Conservation (phyloP, 2,113 vertebrate species). For the Colius striatus region DNA sequence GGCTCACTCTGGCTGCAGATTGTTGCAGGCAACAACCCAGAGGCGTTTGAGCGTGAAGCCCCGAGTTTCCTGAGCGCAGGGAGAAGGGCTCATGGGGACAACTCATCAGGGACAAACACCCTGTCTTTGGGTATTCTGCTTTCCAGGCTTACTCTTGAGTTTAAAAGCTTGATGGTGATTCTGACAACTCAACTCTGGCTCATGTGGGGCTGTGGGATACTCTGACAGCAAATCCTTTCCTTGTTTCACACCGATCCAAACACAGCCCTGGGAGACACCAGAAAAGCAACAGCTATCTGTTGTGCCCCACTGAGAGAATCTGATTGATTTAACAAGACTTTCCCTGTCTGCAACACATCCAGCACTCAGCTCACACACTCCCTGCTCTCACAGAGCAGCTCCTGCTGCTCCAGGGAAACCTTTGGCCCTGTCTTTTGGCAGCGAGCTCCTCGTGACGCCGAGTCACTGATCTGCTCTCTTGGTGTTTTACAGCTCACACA, state of each 20-base stretch:
- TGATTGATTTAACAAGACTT: not conserved
- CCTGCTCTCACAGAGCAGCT: not conserved
- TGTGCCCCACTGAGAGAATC: not conserved
- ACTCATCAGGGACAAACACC: not conserved
- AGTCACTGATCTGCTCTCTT: not conserved
- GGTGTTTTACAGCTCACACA: slow-evolving; percentile 1
- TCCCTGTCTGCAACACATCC: not conserved
- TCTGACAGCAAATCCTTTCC: not conserved
- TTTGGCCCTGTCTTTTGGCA: not conserved
- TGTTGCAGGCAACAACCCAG: no score
- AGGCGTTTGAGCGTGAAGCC: not conserved
- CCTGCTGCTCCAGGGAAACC: not conserved
- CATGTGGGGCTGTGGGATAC: not conserved
- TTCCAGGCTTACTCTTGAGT: not conserved
- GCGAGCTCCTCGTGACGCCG: not conserved
- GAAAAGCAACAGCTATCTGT: not conserved
- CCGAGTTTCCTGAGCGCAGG: not conserved
- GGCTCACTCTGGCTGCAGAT: not conserved
- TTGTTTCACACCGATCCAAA: no score
- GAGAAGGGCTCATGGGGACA: not conserved
- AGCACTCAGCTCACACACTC: not conserved
- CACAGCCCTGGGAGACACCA: not conserved
- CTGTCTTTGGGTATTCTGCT: not conserved
- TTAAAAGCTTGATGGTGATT: not conserved
- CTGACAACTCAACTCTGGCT: not conserved